Conservation (phyloP, 2,113 vertebrate species). For the Asarcornis scutulata region DNA sequence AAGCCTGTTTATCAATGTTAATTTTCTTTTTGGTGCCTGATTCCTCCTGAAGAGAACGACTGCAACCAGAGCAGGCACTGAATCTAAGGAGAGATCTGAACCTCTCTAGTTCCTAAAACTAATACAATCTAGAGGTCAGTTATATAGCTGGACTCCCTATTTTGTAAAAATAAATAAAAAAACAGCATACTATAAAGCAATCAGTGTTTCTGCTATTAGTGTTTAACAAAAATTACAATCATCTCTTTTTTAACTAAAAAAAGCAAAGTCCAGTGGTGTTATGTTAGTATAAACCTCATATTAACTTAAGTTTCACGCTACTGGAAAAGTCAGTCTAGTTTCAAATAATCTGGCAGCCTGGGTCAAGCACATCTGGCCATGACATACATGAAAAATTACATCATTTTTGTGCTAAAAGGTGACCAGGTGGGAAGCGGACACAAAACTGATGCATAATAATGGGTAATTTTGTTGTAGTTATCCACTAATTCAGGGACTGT, state of each 20-base stretch:
- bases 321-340: not conserved
- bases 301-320: not conserved
- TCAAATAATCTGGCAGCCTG: not conserved
- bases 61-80: not conserved
- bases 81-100: not conserved
- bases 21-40: not conserved
- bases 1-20: not conserved
- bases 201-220: not conserved
- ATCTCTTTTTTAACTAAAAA: not conserved
- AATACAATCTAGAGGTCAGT: not conserved
- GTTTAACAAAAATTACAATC: not conserved
- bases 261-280: not conserved
- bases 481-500: not conserved
- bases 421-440: not conserved
- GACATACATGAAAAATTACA: not conserved
- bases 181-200: no score
- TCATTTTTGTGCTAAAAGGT: not conserved
- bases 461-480: not conserved
- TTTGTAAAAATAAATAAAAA: not conserved
- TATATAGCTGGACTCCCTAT: not conserved
- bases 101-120: not conserved
- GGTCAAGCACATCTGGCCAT: not conserved
- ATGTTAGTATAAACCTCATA: not conserved
- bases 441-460: not conserved
- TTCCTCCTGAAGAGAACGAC: not conserved